phyloP scores from a whole-genome alignment of 2,888 invertebrate species.

The Eremobia ochroleuca region DNA sequence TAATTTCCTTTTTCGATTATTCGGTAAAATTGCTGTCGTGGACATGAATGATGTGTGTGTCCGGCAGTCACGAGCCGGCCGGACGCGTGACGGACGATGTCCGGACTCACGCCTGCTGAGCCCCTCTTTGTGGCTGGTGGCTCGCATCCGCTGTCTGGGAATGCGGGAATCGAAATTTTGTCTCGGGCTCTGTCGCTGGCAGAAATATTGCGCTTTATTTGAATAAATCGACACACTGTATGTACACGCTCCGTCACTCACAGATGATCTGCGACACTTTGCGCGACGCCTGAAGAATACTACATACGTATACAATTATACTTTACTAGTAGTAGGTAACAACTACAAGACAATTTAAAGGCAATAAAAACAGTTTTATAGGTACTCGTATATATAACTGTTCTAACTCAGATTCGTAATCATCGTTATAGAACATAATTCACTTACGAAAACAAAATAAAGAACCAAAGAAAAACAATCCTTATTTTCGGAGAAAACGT shows the following conservation, averaged over 20 bases:
- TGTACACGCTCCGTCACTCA: conserved; percentile 18
- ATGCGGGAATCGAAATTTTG: conserved; percentile 55
- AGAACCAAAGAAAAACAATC: conserved; percentile 25
- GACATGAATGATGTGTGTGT: conserved; percentile 44
- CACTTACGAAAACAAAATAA: neutral
- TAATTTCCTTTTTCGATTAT: conserved; percentile 59
- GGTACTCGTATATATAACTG: too few species aligned
- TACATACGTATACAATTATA: neutral
- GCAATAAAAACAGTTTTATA: neutral
- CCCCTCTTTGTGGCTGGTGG: conserved; percentile 32
- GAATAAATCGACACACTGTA: conserved; percentile 52
- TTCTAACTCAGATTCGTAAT: neutral
- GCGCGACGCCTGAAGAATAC: neutral
- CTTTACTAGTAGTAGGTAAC: neutral
- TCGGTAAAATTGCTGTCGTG: conserved; percentile 45
- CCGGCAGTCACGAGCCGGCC: conserved; percentile 10
- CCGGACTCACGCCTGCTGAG: conserved; percentile 17
- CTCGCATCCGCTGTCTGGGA: conserved; percentile 30
- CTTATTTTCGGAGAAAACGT: neutral
- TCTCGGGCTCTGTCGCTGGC: conserved; percentile 6
- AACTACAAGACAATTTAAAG: neutral
- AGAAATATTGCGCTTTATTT: conserved; percentile 39
- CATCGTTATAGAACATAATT: conserved; percentile 1
- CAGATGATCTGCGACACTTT: neutral
- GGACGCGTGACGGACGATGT: conserved; percentile 36